These are phyloP conservation scores for Sus scrofa DNA, from an alignment of 2,113 vertebrate species.

Conservation along the genomic window DNA sequence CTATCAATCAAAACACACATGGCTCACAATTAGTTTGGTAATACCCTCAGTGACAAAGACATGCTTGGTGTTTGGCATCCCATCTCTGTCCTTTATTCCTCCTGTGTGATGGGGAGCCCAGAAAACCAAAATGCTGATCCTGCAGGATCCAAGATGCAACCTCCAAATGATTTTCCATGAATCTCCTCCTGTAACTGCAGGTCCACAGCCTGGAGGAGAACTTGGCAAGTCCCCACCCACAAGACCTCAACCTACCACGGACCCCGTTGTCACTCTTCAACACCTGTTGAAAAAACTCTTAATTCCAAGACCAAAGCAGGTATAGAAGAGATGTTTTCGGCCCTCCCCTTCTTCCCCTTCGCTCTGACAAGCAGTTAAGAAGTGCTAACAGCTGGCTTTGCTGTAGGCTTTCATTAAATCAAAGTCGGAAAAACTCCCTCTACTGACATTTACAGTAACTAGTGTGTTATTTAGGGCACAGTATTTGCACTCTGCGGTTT, in stretches of 20 bases:
- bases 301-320: constrained; percentile 72
- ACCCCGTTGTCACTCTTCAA: background rate
- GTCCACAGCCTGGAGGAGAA: constrained; percentile 9
- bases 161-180: constrained; percentile 16
- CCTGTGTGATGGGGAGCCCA: background rate
- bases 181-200: background rate
- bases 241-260: background rate
- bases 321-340: constrained; percentile 57
- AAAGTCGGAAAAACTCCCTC: constrained; percentile 81
- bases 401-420: constrained; percentile 83
- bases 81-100: background rate
- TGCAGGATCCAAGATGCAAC: background rate
- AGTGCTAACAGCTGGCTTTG: constrained; percentile 85
- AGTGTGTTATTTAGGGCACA: constrained; percentile 80
- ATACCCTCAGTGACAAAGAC: constrained; percentile 41
- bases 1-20: constrained; percentile 68
- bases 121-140: background rate
- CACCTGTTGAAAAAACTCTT: constrained; percentile 65
- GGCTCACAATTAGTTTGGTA: constrained; percentile 41
- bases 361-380: constrained; percentile 77
- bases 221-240: background rate
- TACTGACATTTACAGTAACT: constrained; percentile 84
- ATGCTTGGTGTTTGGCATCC: background rate
- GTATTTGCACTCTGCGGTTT: constrained; percentile 86
- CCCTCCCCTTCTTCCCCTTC: background rate